These are phyloP conservation scores for Dusona sp. DNA, from an alignment of 2,888 invertebrate species.

Conservation along the genomic window DNA sequence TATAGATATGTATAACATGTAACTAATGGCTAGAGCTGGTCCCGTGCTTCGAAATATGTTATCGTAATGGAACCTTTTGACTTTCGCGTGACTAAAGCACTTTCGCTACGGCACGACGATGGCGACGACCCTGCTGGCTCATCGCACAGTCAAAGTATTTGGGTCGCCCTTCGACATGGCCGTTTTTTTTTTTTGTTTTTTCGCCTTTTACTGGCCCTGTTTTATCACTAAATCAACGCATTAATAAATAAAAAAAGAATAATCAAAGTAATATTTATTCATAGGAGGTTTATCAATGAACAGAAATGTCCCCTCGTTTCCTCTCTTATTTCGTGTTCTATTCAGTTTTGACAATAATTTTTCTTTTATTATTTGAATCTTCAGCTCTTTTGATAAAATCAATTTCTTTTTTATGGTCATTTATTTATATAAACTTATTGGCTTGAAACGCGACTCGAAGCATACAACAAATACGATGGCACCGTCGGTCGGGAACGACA, in stretches of 20 bases:
- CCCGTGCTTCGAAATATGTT: conserved; percentile 47
- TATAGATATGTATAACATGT: conserved; percentile 11
- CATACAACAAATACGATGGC: not conserved
- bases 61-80: conserved; percentile 64
- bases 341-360: not conserved
- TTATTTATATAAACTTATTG: too few relatives aligned
- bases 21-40: conserved; percentile 9
- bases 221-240: conserved; percentile 20
- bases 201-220: not conserved
- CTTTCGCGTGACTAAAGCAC: conserved; percentile 66
- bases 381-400: not conserved
- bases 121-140: conserved; percentile 46
- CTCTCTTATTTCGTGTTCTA: not conserved
- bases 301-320: not conserved
- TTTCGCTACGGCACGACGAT: conserved; percentile 39
- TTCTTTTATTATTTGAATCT: not conserved
- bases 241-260: not conserved
- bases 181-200: conserved; percentile 1
- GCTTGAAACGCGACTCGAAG: too few relatives aligned
- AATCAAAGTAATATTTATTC: not conserved
- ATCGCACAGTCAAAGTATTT: conserved; percentile 50
- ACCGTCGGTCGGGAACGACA: not conserved
- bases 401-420: not conserved
- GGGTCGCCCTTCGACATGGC: conserved; percentile 48
- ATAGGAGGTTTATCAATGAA: not conserved